Base-by-base conservation (phyloP, 2,113 vertebrate genomes). In the Thamnaconus septentrionalis region DNA sequence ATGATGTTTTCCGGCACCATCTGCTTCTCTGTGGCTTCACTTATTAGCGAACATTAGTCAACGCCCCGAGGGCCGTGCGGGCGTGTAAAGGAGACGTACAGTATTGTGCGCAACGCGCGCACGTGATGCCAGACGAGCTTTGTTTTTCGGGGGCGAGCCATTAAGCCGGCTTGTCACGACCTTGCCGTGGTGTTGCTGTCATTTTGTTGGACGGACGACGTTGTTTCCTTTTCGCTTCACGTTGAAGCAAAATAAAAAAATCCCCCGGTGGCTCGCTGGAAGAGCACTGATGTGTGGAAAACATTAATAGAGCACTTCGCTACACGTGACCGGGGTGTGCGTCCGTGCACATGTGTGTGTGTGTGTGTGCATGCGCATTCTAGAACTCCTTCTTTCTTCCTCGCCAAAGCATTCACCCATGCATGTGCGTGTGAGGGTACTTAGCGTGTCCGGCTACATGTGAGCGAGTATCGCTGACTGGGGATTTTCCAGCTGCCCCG, bases 271-370 rank as follows among this genome's bases (percentile, higher is more conserved):
- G 73, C 71, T 70, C 58, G 12, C 0, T 56, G 71, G 66, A 75
- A 63, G 47, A 4, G 56, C 71, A 76, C 44, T 45, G 40, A 67
- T 56, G 76, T 75, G 71, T 72, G 57, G 44, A 70, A 51, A 62
- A 64, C 64, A 12, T 58, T 76, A 67, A 77, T 71, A 73, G 67
- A 63, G 7, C 57, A 18, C 69, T 67, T n/a, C 7, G n/a, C 46
- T 43, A 10, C 78, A 81, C 45, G 64, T 81, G 82, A 77, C 65
- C 42, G 66, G 61, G 52, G 45, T 61, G 53, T 66, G 63, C 55
- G 49, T 54, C 69, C 47, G 50, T 61, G 52, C 49, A 4, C 31
- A 3, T 63, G 41, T 50, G 44, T 39, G 6, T 56, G 41, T 66
- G 48, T 58, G 58, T 54, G 41, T 56, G 48, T 49, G 48, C 50